Evolutionary conservation across 2,888 invertebrate species (phyloP).

Genomic region (Cataglyphis altisquamis): DNA sequence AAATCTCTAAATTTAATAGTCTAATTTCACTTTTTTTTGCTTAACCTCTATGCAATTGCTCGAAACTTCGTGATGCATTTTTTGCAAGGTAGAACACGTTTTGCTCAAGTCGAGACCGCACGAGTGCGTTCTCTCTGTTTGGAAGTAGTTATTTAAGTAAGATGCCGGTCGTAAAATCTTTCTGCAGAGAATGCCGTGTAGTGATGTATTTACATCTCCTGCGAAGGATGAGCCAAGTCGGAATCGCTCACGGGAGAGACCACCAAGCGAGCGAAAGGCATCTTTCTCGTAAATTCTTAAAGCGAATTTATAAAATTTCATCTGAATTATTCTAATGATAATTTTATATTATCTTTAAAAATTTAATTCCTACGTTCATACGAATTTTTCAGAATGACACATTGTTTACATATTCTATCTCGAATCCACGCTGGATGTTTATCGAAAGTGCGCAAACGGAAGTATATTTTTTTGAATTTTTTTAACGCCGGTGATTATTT

Average conservation of each 20-base stretch:
- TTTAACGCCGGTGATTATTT: constrained; percentile 37
- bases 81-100: constrained; percentile 5
- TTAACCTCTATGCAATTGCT: neutral
- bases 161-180: constrained; percentile 35
- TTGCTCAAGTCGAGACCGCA: neutral
- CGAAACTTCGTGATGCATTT: neutral
- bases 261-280: constrained; percentile 9
- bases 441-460: constrained; percentile 26
- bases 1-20: neutral
- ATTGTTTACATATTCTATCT: neutral
- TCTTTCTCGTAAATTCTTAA: constrained; percentile 1
- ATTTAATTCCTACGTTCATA: neutral
- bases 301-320: constrained; percentile 16
- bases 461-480: constrained; percentile 21
- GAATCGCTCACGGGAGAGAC: constrained; percentile 33
- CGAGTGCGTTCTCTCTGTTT: neutral
- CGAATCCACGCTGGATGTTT: neutral
- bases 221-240: constrained; percentile 30
- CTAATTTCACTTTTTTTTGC: neutral
- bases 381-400: neutral
- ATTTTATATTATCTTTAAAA: neutral
- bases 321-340: neutral
- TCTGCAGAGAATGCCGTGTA: constrained; percentile 6
- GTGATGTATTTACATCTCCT: constrained; percentile 20
- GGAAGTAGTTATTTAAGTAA: constrained; percentile 39